A percentile compares a stretch with the other conserved stretches of the same genome.
These are phyloP conservation scores for Seira ritae DNA, from an alignment of 2,888 invertebrate genomes.

Conservation along the genomic window DNA sequence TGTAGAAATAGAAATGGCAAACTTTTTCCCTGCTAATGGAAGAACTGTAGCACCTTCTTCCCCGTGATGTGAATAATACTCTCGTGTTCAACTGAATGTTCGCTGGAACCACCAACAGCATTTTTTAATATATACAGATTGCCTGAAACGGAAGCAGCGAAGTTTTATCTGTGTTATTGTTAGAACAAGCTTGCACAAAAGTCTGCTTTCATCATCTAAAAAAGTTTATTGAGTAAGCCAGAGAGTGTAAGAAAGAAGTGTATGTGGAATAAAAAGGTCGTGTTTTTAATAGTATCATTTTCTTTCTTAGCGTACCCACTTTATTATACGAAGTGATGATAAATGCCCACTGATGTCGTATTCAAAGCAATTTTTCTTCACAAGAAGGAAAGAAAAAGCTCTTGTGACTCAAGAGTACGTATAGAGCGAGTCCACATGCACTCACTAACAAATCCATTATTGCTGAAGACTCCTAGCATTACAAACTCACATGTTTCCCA, in stretches of 20 bases:
- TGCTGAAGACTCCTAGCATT: not conserved
- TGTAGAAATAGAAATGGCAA: conserved; percentile 12
- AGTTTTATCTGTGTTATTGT: conserved; percentile 11
- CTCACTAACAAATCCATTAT: conserved; percentile 19
- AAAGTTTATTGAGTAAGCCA: conserved; percentile 21
- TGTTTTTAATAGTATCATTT: conserved; percentile 18
- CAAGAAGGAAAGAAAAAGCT: not conserved
- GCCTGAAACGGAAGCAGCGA: conserved; percentile 18
- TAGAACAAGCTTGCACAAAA: conserved; percentile 12
- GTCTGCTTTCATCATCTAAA: conserved; percentile 23
- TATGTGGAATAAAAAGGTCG: not conserved
- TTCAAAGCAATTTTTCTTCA: conserved; percentile 17
- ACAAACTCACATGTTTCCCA: conserved; percentile 17
- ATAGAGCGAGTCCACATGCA: conserved; percentile 16
- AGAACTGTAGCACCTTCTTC: not conserved
- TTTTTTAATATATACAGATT: conserved; percentile 17
- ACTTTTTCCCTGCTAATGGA: conserved; percentile 20
- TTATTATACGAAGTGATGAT: conserved; percentile 21
- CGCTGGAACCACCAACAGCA: conserved; percentile 9
- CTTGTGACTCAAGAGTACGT: not conserved
- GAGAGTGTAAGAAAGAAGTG: not conserved
- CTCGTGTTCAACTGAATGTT: conserved; percentile 6
- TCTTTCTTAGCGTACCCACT: conserved; percentile 15
- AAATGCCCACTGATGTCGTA: conserved; percentile 18
- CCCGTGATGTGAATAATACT: not conserved